A percentile compares a stretch with the other conserved stretches of the same genome.
Conservation (phyloP, 2,113 vertebrate genomes). For the Heterochromis multidens region DNA sequence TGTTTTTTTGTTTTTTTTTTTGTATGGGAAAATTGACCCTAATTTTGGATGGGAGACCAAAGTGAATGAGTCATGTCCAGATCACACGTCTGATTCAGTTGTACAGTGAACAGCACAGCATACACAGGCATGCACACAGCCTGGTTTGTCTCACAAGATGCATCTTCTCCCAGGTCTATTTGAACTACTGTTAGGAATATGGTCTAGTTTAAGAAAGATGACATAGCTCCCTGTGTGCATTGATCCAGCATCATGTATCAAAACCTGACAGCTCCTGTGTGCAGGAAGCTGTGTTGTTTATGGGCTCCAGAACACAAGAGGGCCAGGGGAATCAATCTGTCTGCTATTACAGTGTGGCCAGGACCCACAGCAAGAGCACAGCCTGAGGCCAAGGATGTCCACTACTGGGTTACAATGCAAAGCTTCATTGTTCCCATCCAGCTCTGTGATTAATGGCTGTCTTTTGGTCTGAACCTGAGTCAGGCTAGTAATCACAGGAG, state of each 20-base stretch:
- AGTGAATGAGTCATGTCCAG: background rate
- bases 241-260: slow-evolving; percentile 51
- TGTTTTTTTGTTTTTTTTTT: background rate
- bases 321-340: slow-evolving; percentile 56
- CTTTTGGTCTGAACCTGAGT: slow-evolving; percentile 34
- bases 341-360: slow-evolving; percentile 48
- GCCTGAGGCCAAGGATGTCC: slow-evolving; percentile 58
- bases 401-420: slow-evolving; percentile 33
- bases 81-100: background rate
- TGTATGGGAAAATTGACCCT: background rate
- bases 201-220: slow-evolving; percentile 26
- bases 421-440: slow-evolving; percentile 42
- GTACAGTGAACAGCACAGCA: background rate
- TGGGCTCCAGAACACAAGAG: slow-evolving; percentile 36
- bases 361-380: slow-evolving; percentile 42
- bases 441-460: slow-evolving; percentile 57
- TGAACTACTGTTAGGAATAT: slow-evolving; percentile 6
- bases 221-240: slow-evolving; percentile 38
- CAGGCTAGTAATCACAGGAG: slow-evolving; percentile 42
- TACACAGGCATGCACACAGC: background rate
- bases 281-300: slow-evolving; percentile 55
- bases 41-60: too few species aligned
- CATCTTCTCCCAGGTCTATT: slow-evolving; percentile 11
- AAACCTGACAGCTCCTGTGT: slow-evolving; percentile 29
- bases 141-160: background rate